Base-by-base conservation (phyloP, 2,888 invertebrate species). In the Acanthosepion esculentum region DNA sequence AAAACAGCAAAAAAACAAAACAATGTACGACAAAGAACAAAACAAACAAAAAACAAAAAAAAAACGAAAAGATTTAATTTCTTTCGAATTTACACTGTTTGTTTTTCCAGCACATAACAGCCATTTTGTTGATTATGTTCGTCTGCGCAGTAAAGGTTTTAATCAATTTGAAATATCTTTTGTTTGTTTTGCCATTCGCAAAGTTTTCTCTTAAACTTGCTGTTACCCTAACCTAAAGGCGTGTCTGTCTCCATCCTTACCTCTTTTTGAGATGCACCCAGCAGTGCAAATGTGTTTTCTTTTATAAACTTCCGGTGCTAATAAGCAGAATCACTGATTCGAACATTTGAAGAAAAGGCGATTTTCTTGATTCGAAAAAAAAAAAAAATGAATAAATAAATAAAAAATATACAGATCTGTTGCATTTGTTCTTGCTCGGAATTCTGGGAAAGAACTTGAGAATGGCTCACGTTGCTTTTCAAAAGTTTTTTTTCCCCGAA, bases 81-180 rank as follows among this genome's bases (percentile, higher is more conserved):
- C 78, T n/a, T 33, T 78, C n/a, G n/a, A 78, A n/a, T 78, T 78
- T n/a, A 78, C n/a, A 78, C 4, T 78, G 59, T 78, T 33, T 78
- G n/a, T 78, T 78, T 78, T n/a, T 78, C n/a, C n/a, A 23, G 59
- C 8, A 12, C 12, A 33, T 78, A 12, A n/a, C 15, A 12, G n/a
- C 4, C 18, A 78, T n/a, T 78, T n/a, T n/a, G 78, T n/a, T 18
- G 78, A 78, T 78, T 78, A 78, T 78, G 12, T n/a, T 78, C 78
- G n/a, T 78, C 78, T 29, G 78, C 12, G n/a, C 78, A 33, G n/a
- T 15, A n/a, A 78, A 78, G 23, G 15, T 78, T 78, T 78, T 78
- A 78, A 78, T 78, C 78, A 78, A 78, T 78, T 78, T n/a, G 18
- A n/a, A 78, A n/a, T 78, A 78, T 78, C n/a, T 78, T 78, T 78